phyloP scores from a whole-genome alignment of 2,797 vertebrate species.

The Characodon lateralis region DNA sequence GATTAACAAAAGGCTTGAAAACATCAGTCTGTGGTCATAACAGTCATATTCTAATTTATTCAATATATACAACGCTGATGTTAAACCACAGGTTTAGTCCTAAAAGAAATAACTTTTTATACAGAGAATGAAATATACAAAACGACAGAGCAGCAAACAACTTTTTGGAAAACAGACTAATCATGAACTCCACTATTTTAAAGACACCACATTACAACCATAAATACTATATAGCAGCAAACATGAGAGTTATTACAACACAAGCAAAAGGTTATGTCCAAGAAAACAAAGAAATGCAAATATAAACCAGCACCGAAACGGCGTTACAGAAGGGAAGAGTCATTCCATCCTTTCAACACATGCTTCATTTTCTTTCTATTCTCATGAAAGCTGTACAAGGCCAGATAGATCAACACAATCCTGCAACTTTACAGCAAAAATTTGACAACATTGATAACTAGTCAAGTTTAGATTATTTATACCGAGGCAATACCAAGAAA shows the following conservation, averaged over 20 bases:
- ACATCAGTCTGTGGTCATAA: not conserved
- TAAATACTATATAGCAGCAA: not conserved
- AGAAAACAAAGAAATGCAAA: not conserved
- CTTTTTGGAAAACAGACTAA: not conserved
- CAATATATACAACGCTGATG: not conserved
- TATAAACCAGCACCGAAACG: not conserved
- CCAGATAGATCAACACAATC: not conserved
- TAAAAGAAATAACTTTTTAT: too few species aligned
- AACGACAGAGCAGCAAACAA: not conserved
- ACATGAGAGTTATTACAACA: not conserved
- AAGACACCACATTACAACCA: not conserved
- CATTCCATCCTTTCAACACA: not conserved
- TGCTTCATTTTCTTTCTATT: not conserved
- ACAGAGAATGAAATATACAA: not conserved
- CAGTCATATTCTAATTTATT: not conserved
- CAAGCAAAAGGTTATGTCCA: not conserved
- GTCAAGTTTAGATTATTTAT: too few species aligned
- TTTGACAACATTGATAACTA: not conserved
- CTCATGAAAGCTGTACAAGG: not conserved
- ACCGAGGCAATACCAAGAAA: too few species aligned
- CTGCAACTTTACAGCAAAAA: not conserved
- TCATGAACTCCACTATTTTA: not conserved
- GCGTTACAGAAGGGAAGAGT: not conserved
- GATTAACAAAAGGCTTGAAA: not conserved
- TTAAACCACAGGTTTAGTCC: too few species aligned